Evolutionary conservation across 2,797 vertebrate genomes (phyloP).

Genomic region (Antennarius maculatus): DNA sequence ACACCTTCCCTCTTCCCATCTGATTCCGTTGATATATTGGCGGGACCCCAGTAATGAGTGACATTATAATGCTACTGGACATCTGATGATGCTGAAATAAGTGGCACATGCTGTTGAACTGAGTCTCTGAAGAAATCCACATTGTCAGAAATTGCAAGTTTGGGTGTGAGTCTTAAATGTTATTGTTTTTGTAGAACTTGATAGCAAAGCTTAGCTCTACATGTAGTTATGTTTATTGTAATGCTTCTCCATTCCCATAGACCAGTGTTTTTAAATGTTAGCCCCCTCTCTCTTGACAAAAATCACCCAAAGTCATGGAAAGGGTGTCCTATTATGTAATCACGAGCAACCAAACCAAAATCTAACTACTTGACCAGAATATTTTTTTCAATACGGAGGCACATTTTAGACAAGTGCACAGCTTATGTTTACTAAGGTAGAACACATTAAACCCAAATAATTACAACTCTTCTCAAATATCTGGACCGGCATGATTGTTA

Average conservation of each 20-base stretch:
- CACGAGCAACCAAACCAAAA: background rate
- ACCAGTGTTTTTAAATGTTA: background rate
- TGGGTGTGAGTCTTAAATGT: conserved; percentile 2
- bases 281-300: background rate
- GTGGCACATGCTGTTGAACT: conserved; percentile 21
- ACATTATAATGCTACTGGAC: conserved; percentile 4
- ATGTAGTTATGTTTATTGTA: background rate
- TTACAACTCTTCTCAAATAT: background rate
- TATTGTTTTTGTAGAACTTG: background rate
- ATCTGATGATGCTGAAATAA: conserved; percentile 19
- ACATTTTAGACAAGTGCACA: too few species aligned
- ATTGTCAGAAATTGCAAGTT: conserved; percentile 10
- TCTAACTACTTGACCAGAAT: background rate
- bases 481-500: conserved; percentile 5
- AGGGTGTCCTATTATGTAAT: background rate
- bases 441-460: background rate
- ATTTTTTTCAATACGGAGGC: background rate
- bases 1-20: conserved; percentile 19
- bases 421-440: too few species aligned
- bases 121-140: conserved; percentile 14
- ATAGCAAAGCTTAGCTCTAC: conserved; percentile 2
- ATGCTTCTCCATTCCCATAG: background rate
- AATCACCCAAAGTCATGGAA: background rate
- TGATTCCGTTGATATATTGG: conserved; percentile 12
- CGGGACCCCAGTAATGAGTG: background rate